Conservation (phyloP, 2,888 invertebrate species). For the Monoplex corrugatus region DNA sequence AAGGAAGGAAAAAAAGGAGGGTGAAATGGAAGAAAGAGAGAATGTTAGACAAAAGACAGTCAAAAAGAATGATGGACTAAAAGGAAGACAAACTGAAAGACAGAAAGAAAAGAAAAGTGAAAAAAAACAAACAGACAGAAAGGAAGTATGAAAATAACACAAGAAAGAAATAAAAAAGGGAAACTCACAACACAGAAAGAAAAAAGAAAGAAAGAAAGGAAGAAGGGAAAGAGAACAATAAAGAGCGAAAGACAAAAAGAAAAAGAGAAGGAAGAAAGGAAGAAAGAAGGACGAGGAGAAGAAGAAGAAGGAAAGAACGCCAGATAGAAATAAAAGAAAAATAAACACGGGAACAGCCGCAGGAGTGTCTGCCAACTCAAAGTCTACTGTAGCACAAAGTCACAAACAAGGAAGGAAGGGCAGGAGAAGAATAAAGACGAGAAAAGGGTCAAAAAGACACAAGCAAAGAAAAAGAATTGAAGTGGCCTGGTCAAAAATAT, state of each 20-base stretch:
- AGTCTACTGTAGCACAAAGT: no score
- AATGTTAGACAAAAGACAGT: not conserved
- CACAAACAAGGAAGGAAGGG: not conserved
- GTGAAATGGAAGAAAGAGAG: not conserved
- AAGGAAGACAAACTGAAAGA: not conserved
- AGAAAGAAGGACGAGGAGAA: not conserved
- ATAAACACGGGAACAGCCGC: no score
- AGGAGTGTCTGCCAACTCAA: no score
- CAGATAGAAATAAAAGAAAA: not conserved
- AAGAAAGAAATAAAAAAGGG: not conserved
- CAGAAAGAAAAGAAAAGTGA: not conserved
- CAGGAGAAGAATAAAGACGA: not conserved
- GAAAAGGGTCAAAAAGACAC: no score
- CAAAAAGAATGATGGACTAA: not conserved
- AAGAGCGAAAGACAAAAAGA: no score
- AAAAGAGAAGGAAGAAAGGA: not conserved
- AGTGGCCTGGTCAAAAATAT: no score
- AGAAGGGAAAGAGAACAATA: not conserved
- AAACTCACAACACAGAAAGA: not conserved
- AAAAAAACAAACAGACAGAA: not conserved
- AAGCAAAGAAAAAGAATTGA: no score
- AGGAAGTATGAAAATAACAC: not conserved
- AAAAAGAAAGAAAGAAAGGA: not conserved
- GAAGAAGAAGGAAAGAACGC: not conserved
- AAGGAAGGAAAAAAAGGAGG: no score